Conservation (phyloP, 2,113 vertebrate genomes). For the Ptychochromis oligacanthus region DNA sequence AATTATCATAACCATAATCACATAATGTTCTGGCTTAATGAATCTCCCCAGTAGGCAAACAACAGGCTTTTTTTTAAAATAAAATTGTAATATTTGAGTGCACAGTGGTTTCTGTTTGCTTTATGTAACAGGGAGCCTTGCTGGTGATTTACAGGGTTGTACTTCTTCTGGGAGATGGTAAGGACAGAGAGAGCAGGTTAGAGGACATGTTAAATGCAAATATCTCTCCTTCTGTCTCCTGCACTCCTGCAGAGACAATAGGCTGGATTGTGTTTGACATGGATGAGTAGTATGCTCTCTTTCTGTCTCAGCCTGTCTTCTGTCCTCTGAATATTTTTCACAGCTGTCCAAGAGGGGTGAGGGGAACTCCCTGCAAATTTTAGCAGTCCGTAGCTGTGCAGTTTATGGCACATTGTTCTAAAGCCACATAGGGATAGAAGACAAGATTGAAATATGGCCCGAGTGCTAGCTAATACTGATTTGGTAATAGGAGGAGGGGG, state of each 20-base stretch:
- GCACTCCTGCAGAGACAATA: slow-evolving; percentile 58
- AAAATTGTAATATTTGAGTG: background rate
- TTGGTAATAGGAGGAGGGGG: slow-evolving; percentile 13
- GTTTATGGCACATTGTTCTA: slow-evolving; percentile 52
- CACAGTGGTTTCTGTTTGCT: background rate
- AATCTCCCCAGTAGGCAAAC: slow-evolving; percentile 37
- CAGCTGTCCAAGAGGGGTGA: slow-evolving; percentile 61
- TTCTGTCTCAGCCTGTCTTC: slow-evolving; percentile 24
- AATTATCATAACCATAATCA: slow-evolving; percentile 29
- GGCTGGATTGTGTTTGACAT: slow-evolving; percentile 66
- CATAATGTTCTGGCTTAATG: slow-evolving; percentile 38
- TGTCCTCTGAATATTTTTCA: slow-evolving; percentile 63
- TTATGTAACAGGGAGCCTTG: background rate
- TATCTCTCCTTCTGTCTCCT: slow-evolving; percentile 24
- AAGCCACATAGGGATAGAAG: slow-evolving; percentile 41
- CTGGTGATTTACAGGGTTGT: slow-evolving; percentile 15
- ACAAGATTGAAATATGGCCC: slow-evolving; percentile 32
- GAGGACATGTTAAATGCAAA: slow-evolving; percentile 65
- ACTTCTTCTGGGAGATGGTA: slow-evolving; percentile 1
- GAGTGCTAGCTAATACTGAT: slow-evolving; percentile 19
- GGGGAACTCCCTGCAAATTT: slow-evolving; percentile 61
- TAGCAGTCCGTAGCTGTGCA: slow-evolving; percentile 58
- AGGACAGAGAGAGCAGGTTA: slow-evolving; percentile 44
- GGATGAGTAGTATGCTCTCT: slow-evolving; percentile 41
- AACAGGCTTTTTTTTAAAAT: background rate